A percentile compares a stretch with the other conserved stretches of the same genome.
phyloP scores from a whole-genome alignment of 2,797 vertebrate species.

The Danio jaintianensis region DNA sequence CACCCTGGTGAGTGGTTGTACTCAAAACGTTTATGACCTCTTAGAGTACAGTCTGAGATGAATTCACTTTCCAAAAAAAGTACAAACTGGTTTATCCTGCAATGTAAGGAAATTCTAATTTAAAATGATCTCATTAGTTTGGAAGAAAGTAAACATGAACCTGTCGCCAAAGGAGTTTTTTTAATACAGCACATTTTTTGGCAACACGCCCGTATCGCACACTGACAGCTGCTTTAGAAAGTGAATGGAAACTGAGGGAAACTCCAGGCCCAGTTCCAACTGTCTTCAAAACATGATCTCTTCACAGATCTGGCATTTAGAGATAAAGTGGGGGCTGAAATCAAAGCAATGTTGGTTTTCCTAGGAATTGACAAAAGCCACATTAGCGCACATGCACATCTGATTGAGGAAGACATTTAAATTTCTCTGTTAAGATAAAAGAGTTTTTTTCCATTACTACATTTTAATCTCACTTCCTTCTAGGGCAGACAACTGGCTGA shows the following conservation, averaged over 20 bases:
- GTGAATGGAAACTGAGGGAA: background rate
- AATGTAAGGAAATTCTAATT: background rate
- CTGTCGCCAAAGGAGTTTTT: background rate
- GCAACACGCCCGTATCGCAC: background rate
- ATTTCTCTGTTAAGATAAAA: background rate
- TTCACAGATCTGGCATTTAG: background rate
- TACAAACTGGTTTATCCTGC: background rate
- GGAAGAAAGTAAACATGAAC: background rate
- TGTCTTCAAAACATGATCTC: background rate
- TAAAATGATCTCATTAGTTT: background rate
- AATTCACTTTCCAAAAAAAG: background rate
- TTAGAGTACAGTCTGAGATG: background rate
- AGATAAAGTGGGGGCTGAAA: too few relatives aligned
- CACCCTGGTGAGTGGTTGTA: constrained; percentile 85
- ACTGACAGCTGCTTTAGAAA: background rate
- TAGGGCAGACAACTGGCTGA: constrained; percentile 95
- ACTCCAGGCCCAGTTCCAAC: background rate
- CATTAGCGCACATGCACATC: background rate
- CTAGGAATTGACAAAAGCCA: background rate
- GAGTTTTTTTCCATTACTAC: background rate
- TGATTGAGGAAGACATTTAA: background rate
- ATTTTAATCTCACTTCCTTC: constrained; percentile 20
- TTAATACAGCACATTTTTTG: background rate
- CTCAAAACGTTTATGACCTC: too few relatives aligned
- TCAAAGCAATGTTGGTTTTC: background rate